Conservation (phyloP, 2,797 vertebrate species). For the Discoglossus pictus region DNA sequence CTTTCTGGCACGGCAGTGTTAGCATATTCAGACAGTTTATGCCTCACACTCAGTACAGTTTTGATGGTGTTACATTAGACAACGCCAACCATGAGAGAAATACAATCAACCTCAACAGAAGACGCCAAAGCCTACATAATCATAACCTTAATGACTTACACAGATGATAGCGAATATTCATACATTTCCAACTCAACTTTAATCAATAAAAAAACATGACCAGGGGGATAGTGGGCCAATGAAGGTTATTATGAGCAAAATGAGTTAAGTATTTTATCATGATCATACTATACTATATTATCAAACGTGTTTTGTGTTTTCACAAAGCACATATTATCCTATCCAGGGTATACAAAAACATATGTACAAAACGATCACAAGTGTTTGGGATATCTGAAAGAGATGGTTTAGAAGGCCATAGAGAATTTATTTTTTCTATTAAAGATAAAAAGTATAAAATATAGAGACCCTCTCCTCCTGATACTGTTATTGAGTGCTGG, state of each 20-base stretch:
- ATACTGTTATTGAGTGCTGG: neutral
- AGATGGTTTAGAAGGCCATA: neutral
- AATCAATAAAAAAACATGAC: neutral
- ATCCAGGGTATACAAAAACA: too few relatives aligned
- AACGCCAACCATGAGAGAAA: constrained; percentile 69
- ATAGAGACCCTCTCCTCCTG: neutral
- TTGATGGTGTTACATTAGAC: constrained; percentile 70
- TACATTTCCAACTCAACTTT: too few relatives aligned
- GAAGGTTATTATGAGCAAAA: neutral
- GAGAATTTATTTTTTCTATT: constrained; percentile 27
- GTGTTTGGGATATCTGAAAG: neutral
- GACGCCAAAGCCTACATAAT: constrained; percentile 55
- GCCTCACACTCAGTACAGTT: constrained; percentile 79
- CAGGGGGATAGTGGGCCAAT: constrained; percentile 7
- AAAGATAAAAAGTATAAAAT: constrained; percentile 21
- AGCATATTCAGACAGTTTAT: constrained; percentile 99
- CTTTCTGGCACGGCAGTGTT: constrained; percentile 97
- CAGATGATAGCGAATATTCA: constrained; percentile 8
- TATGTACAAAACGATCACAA: neutral
- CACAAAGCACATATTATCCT: too few relatives aligned
- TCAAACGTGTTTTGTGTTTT: too few relatives aligned
- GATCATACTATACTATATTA: too few relatives aligned
- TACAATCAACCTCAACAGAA: constrained; percentile 72
- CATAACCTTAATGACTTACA: constrained; percentile 63
- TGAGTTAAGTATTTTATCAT: too few relatives aligned